phyloP scores from a whole-genome alignment of 2,888 invertebrate species.

The Temnothorax rugatulus region DNA sequence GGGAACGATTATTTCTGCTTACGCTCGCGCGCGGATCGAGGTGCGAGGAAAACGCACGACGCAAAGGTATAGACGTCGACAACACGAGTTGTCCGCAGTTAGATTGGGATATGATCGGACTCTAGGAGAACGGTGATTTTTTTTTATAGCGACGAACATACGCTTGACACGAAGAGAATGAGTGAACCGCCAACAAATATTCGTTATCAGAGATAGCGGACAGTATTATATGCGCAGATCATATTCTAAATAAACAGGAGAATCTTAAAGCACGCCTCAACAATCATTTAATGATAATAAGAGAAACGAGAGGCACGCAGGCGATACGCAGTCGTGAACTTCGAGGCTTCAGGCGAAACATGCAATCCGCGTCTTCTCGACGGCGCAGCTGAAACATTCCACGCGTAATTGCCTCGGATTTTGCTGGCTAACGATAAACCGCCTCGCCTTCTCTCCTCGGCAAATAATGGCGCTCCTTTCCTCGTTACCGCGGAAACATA shows the following conservation, averaged over 20 bases:
- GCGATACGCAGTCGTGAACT: slow-evolving; percentile 38
- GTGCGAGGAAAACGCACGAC: slow-evolving; percentile 47
- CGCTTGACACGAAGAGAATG: background rate
- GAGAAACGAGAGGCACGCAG: slow-evolving; percentile 40
- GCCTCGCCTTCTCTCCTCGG: slow-evolving; percentile 71
- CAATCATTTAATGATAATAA: slow-evolving; percentile 16
- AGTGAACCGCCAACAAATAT: background rate
- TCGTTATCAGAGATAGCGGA: slow-evolving; percentile 8
- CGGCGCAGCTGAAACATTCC: slow-evolving; percentile 75
- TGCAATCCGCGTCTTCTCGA: slow-evolving; percentile 55
- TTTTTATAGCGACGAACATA: background rate
- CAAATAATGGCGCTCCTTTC: slow-evolving; percentile 68
- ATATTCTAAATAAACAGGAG: background rate
- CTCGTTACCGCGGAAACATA: slow-evolving; percentile 49
- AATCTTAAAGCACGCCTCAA: background rate
- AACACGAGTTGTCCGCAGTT: slow-evolving; percentile 11
- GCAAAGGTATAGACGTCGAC: slow-evolving; percentile 48
- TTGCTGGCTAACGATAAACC: slow-evolving; percentile 81
- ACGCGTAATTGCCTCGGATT: slow-evolving; percentile 81
- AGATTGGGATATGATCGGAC: slow-evolving; percentile 25
- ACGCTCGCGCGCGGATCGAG: slow-evolving; percentile 43
- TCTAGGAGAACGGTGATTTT: background rate
- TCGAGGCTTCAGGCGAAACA: slow-evolving; percentile 56
- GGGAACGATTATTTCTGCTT: slow-evolving; percentile 61
- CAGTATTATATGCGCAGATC: background rate